A percentile compares a stretch with the other conserved stretches of the same genome.
Conservation (phyloP, 2,113 vertebrate species). For the Delphinapterus leucas region DNA sequence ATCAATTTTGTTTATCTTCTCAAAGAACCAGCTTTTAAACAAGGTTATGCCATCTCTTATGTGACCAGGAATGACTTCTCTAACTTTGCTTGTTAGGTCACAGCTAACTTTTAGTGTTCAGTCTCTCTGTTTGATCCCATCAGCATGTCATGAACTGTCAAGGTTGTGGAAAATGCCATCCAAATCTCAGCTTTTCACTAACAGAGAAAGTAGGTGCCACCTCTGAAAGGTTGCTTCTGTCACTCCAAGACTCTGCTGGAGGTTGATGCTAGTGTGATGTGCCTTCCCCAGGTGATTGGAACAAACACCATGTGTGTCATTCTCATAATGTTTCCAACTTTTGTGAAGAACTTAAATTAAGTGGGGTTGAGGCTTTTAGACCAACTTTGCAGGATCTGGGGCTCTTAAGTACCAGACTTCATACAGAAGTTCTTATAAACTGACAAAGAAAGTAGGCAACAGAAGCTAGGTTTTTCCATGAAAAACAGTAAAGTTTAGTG, state of each 20-base stretch:
- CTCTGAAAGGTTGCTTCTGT: background rate
- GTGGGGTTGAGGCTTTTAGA: background rate
- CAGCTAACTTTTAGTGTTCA: background rate
- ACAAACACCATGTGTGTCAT: constrained; percentile 1
- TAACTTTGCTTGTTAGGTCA: constrained; percentile 48
- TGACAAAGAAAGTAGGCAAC: background rate
- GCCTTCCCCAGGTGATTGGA: background rate
- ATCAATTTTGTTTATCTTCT: no score
- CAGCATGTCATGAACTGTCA: constrained; percentile 40
- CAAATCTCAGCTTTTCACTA: constrained; percentile 8
- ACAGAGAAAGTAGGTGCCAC: background rate
- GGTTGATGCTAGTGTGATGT: background rate
- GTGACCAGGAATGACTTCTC: background rate
- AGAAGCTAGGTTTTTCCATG: background rate
- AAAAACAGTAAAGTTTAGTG: background rate
- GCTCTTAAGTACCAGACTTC: background rate
- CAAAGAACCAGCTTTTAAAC: background rate
- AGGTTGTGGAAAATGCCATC: background rate
- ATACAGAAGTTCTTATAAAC: background rate
- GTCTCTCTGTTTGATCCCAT: background rate
- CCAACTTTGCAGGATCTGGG: background rate
- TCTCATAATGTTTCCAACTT: background rate
- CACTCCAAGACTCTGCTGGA: constrained; percentile 1
- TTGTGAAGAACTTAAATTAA: constrained; percentile 14
- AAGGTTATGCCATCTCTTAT: background rate